Base-by-base conservation (phyloP, 1,140 invertebrate species). In the Patella vulgata region DNA sequence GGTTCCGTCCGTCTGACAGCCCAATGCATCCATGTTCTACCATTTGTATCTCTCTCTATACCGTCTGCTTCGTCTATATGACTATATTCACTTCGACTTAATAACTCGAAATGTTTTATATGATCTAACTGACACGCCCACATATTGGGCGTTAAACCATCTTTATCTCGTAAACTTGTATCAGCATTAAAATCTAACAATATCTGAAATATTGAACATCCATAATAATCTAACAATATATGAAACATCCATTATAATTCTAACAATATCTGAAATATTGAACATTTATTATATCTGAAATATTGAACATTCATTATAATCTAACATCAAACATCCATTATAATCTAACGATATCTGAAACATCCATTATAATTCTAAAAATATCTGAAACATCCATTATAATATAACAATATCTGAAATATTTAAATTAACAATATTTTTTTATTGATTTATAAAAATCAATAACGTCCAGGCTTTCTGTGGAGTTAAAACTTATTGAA, bases 11-110 rank as follows among this genome's bases (percentile, higher is more conserved):
- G 62, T 44, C 82, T 50, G 0, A 84, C 75, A 25, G 81, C 70
- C 82, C 82, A 84, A 64, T 85, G 84, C 70, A 85, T 73, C 80
- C 82, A 84, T 8, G 81, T 82, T 14, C 80, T 68, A n/a, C 82
- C 81, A 69, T 75, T 76, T 36, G 66, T 50, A 63, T 85, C 84
- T 23, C 76, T 65, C 61, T 83, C 82, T 40, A 82, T 77, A 19
- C 74, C 81, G 54, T 82, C 79, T 42, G 51, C 66, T 33, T 81
- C 79, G 8, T 77, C 72, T 8, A 72, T 63, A 25, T 48, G 47
- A 36, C 71, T 71, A 28, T 71, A 71, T 23, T 71, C 63, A 23
- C 75, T 57, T 21, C 63, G 54, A 54, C 68, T 76, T 21, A 84
- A 62, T 39, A 80, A 52, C 61, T 81, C 78, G 65, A 85, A 84